Evolutionary conservation across 2,888 invertebrate genomes (phyloP).

Genomic region (Pomacea canaliculata): DNA sequence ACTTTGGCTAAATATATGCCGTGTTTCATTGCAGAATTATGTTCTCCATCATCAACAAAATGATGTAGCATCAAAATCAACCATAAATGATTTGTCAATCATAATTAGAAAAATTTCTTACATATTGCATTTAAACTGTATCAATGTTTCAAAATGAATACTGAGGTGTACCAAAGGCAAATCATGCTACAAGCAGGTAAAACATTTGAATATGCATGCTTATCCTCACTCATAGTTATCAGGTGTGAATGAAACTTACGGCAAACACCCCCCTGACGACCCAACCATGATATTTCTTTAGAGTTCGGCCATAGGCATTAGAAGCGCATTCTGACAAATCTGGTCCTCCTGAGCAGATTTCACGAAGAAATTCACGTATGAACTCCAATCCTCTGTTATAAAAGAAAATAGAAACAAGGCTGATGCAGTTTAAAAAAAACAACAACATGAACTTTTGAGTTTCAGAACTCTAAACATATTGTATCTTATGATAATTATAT

Average conservation of each 20-base stretch:
- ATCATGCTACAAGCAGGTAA: not conserved
- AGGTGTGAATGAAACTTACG: conserved; percentile 50
- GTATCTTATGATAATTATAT: too few relatives aligned
- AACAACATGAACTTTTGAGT: too few relatives aligned
- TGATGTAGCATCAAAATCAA: too few relatives aligned
- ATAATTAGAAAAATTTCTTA: too few relatives aligned
- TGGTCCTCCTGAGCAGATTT: conserved; percentile 50
- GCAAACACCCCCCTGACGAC: conserved; percentile 69
- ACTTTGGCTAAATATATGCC: too few relatives aligned
- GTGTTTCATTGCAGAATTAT: too few relatives aligned
- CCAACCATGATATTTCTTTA: conserved; percentile 69
- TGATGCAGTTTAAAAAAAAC: not conserved
- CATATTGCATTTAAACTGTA: too few relatives aligned
- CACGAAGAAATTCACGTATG: conserved; percentile 62
- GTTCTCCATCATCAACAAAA: too few relatives aligned
- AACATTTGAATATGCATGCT: not conserved
- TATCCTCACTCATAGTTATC: not conserved
- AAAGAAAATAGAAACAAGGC: not conserved
- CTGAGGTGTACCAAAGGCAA: not conserved
- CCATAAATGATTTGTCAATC: too few relatives aligned
- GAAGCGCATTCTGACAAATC: conserved; percentile 59
- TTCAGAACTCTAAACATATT: too few relatives aligned
- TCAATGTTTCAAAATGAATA: too few relatives aligned
- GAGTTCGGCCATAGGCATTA: conserved; percentile 63
- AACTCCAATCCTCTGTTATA: conserved; percentile 65